These are phyloP conservation scores for Cotesia glomerata DNA, from an alignment of 1,140 invertebrate genomes.

Conservation along the genomic window DNA sequence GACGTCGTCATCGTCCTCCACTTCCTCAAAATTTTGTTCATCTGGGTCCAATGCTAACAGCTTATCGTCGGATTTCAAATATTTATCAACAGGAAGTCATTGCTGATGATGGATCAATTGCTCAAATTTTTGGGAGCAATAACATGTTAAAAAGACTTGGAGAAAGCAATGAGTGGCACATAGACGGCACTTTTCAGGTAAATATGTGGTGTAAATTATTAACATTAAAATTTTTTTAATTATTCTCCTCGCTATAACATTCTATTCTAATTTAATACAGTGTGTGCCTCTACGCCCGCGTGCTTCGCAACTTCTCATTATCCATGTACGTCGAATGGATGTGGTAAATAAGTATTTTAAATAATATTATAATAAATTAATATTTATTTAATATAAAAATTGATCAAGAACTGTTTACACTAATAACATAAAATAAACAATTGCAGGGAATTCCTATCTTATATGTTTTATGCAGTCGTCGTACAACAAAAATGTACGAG, in stretches of 20 bases:
- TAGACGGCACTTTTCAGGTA: background rate
- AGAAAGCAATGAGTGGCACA: background rate
- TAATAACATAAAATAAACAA: too few relatives aligned
- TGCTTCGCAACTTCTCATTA: background rate
- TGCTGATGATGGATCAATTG: background rate
- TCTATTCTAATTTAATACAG: background rate
- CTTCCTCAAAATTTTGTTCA: background rate
- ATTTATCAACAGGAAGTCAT: background rate
- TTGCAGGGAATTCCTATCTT: background rate
- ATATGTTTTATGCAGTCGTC: background rate
- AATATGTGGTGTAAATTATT: too few relatives aligned
- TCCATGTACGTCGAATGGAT: background rate
- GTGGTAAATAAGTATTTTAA: constrained; percentile 8
- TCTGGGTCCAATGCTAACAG: background rate
- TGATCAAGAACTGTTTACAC: too few relatives aligned
- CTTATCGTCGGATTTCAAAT: background rate
- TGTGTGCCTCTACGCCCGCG: background rate
- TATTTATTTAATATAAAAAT: too few relatives aligned
- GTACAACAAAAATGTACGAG: background rate
- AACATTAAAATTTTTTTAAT: too few relatives aligned
- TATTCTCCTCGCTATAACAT: too few relatives aligned
- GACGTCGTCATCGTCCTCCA: background rate
- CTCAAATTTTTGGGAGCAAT: background rate
- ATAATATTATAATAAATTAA: too few relatives aligned
- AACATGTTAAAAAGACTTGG: background rate